Evolutionary conservation across 2,888 invertebrate genomes (phyloP), one percentile per base, ranked within the genome.

Genomic region (Exocentrus adspersus): DNA sequence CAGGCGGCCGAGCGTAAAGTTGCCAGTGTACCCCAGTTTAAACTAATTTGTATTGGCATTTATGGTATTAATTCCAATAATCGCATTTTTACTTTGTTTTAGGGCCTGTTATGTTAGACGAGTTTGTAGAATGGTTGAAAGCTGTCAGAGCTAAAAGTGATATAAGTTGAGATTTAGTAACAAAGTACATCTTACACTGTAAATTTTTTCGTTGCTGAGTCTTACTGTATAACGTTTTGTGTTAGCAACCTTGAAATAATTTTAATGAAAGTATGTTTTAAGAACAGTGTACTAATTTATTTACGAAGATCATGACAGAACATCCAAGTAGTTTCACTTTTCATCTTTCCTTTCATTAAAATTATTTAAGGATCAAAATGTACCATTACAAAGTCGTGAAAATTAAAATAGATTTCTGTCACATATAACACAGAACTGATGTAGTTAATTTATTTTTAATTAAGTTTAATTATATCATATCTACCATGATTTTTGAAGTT

Each of bases 71-170:
- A 6, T n/a, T 14, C 12, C 6, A n/a, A n/a, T n/a, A n/a, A n/a
- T n/a, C 12, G 12, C 14, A 6, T 2, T 41, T 14, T 41, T 4
- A 41, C 57, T 65, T 61, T 61, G 69, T 82, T 84, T 9, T 83
- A 95, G 95, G 96, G 97, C 97, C 97, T 67, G 96, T 96, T 65
- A 92, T 97, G 91, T 86, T 97, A 80, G 97, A 97, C 81, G 97
- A 97, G 83, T 97, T 96, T 84, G 96, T 96, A 64, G 96, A 96
- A 80, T 96, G 94, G 93, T 82, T 91, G 72, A 88, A 88, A 81
- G 83, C 86, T 83, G 75, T 85, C 80, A 76, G 89, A 85, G 83
- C 86, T 80, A 80, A 86, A 77, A 72, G 82, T 71, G 81, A 82
- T 78, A 80, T 82, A 77, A 87, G 87, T 85, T 85, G 86, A 83